Percentiles rank a stretch among this genome's conserved stretches.
phyloP scores from a whole-genome alignment of 1,140 invertebrate genomes.

The Camponotus vicinus region DNA sequence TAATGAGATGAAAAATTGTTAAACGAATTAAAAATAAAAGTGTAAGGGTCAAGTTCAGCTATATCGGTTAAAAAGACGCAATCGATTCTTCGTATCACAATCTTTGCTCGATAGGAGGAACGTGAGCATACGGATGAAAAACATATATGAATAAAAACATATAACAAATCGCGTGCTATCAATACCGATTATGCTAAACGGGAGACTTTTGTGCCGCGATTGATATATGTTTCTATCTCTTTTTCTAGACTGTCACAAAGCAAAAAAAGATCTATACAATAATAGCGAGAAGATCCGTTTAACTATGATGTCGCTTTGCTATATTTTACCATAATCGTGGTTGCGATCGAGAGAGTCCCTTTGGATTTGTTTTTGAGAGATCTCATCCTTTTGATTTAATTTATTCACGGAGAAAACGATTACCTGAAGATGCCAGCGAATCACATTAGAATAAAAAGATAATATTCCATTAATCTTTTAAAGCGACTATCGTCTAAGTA shows the following conservation, averaged over 20 bases:
- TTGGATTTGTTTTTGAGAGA: neutral
- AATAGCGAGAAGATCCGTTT: neutral
- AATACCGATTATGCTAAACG: slow-evolving; percentile 20
- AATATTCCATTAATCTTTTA: neutral
- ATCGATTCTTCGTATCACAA: too few species aligned
- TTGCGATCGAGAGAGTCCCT: neutral
- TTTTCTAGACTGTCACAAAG: slow-evolving; percentile 27
- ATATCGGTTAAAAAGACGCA: slow-evolving; percentile 45
- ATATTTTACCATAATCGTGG: neutral
- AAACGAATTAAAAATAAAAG: slow-evolving; percentile 13
- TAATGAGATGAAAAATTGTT: neutral
- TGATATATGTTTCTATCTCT: slow-evolving; percentile 61
- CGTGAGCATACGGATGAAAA: neutral
- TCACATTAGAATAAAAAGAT: neutral
- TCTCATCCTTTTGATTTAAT: neutral
- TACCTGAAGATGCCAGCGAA: neutral
- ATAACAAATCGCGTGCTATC: slow-evolving; percentile 52
- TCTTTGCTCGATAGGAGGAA: neutral
- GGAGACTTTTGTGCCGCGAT: slow-evolving; percentile 38
- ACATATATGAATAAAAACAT: slow-evolving; percentile 11
- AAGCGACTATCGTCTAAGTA: neutral
- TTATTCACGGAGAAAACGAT: neutral
- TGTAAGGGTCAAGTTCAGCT: slow-evolving; percentile 67
- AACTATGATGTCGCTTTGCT: neutral
- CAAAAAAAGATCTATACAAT: neutral